Evolutionary conservation across 1,140 invertebrate species (phyloP), one percentile per base, ranked within the genome.

Genomic region (Eufriesea mexicana): DNA sequence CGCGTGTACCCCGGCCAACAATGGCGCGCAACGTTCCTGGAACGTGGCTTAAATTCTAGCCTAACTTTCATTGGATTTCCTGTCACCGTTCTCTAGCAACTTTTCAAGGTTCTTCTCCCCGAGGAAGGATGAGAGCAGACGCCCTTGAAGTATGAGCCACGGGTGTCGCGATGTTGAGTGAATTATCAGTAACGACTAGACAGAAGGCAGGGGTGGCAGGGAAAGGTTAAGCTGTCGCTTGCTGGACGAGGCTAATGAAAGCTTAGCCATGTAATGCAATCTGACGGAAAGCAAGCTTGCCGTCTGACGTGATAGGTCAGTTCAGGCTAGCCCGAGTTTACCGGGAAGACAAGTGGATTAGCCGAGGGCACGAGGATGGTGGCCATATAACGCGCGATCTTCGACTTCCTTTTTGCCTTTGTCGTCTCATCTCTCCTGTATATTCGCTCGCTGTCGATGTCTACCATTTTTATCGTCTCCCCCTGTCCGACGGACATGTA

Each of bases 191-290:
- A 85, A 79, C 86, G 76, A 80, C 79, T 85, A 73, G 70, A 57
- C 67, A 14, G 84, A 67, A 45, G 55, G 55, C 59, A 16, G 54
- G n/a, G 59, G 79, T n/a, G 71, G 74, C 78, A 71, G 87, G 79
- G 88, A 90, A 87, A 90, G 89, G 89, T 91, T 91, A 90, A 91
- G 89, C 90, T 90, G 85, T 82, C 90, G 90, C 88, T 89, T 90
- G 84, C 84, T 85, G 75, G 89, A 87, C 89, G 86, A 88, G 87
- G 90, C 89, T 91, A 91, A 91, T 91, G 88, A 91, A 91, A 91
- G 90, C 87, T 91, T 91, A 91, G 84, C 88, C 79, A 57, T 85
- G 89, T 91, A 91, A 90, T 91, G 85, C 91, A 91, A 89, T 91
- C 88, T 88, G 90, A 90, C 90, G 85, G 85, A 86, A 79, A 86